A percentile compares a stretch with the other conserved stretches of the same genome.
Evolutionary conservation across 2,113 vertebrate species (phyloP).

Genomic region (Chascanopsetta lugubris): DNA sequence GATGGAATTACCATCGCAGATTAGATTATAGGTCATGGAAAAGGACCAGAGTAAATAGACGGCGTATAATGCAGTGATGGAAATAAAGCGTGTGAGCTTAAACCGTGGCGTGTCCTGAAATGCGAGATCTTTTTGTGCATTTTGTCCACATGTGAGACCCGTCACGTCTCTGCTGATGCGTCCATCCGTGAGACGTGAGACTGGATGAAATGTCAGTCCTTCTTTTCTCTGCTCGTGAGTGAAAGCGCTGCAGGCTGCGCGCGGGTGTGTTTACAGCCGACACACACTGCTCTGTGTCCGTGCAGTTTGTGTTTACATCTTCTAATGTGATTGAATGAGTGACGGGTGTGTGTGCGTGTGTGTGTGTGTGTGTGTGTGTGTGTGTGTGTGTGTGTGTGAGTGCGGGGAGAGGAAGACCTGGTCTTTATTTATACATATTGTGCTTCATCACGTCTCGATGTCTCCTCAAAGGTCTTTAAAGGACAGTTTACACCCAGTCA

Average conservation of each 20-base stretch:
- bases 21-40: constrained; percentile 11
- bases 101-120: neutral
- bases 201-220: constrained; percentile 6
- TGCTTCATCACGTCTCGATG: no score
- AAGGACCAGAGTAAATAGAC: neutral
- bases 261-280: neutral
- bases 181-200: neutral
- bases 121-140: neutral
- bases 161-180: neutral
- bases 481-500: no score
- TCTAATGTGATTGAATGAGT: neutral
- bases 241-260: neutral
- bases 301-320: constrained; percentile 8
- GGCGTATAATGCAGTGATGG: neutral
- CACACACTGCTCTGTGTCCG: neutral
- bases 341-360: no score
- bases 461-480: no score
- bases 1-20: constrained; percentile 6
- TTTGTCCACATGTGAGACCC: neutral
- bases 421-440: no score
- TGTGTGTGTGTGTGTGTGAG: no score
- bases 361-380: no score
- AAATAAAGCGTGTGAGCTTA: neutral
- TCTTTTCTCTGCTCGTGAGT: neutral
- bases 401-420: no score